Base-by-base conservation (phyloP, 2,888 invertebrate genomes). In the Adineta ricciae region DNA sequence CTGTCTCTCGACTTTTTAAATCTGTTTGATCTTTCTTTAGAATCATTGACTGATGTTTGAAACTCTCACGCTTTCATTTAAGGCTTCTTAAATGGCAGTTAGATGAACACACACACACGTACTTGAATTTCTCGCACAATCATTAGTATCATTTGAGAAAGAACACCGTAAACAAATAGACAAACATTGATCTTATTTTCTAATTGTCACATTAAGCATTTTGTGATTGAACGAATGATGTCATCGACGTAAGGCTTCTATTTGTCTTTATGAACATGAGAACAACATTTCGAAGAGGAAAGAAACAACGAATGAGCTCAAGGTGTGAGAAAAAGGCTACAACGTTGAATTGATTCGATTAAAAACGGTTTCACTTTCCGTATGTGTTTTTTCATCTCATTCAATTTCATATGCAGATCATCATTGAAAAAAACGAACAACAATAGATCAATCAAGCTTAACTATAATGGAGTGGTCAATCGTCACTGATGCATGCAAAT, bases 371-470 rank as follows among this genome's bases (percentile, higher is more conserved):
- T 64, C 19, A 21, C 52, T 52, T 52, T 52, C n/a, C n/a, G n/a
- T n/a, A n/a, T n/a, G n/a, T n/a, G n/a, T 52, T 52, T 64, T 64
- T 27, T 64, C 64, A 64, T 64, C 64, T 64, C 64, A 64, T 64
- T 64, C 64, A n/a, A 64, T 36, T 64, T 64, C 27, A 64, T 64
- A 64, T 64, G 64, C 32, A 64, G 64, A 64, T 64, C 64, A 64
- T 64, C 64, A 32, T 64, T 16, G 27, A 32, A 64, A 64, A 32
- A 64, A 32, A 16, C 32, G 5, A 64, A 64, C 16, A 64, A 64
- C 64, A 64, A 64, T 64, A 64, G 64, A 64, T 64, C 64, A 64
- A 64, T 64, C 64, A 64, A 64, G 64, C 64, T 64, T 64, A 64
- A 64, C 64, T 5, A 32, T 64, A 64, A 64, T 32, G 32, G 64